Evolutionary conservation across 2,888 invertebrate species (phyloP).

Genomic region (Hypolimnas misippus): DNA sequence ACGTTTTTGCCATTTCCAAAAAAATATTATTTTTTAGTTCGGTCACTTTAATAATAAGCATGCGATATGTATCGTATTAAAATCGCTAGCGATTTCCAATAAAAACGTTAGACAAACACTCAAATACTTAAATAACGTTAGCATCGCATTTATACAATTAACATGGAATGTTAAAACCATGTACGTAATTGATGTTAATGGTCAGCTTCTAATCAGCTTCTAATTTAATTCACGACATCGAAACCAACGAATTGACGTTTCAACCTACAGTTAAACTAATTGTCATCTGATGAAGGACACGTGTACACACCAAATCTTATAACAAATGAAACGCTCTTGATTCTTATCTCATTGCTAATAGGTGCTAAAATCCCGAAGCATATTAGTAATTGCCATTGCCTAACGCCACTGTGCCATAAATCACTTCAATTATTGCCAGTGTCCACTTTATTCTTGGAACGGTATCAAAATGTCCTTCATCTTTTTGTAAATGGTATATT

Average conservation of each 20-base stretch:
- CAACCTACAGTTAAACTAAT: constrained; percentile 11
- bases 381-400: constrained; percentile 5
- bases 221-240: constrained; percentile 38
- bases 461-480: constrained; percentile 18
- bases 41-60: no score
- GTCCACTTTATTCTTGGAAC: constrained; percentile 19
- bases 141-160: no score
- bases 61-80: no score
- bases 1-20: no score
- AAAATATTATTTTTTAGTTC: no score
- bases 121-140: no score
- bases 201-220: no score
- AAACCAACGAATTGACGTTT: constrained; percentile 13
- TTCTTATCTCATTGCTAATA: background rate
- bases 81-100: no score
- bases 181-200: no score
- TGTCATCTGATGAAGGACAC: constrained; percentile 7
- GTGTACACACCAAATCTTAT: background rate
- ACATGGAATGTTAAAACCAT: no score
- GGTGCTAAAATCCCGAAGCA: background rate
- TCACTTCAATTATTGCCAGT: constrained; percentile 5
- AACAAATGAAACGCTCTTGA: background rate
- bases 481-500: constrained; percentile 7
- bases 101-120: no score
- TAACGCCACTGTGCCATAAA: constrained; percentile 18